Base-by-base conservation (phyloP, 2,888 invertebrate genomes). In the Andrena minutula region DNA sequence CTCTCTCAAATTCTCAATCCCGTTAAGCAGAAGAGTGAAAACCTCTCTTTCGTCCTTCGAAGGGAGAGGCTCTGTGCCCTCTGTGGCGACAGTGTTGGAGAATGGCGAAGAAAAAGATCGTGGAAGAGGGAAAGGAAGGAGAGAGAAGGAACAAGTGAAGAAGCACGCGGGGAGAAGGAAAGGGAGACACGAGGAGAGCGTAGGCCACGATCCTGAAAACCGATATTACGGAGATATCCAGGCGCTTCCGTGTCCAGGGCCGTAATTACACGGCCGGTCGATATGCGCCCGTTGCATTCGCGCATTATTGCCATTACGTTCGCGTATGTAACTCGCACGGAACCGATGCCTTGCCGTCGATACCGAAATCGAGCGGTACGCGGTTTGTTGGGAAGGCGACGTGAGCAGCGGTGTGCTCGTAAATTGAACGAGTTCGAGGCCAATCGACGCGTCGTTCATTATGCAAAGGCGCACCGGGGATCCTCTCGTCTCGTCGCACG, bases 211-310 rank as follows among this genome's bases (percentile, higher is more conserved):
- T 88, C 81, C 79, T 81, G 86, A 85, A 88, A 88, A 85, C 83
- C 69, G 88, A 88, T 88, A 88, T 86, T 76, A 80, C 82, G 66
- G 75, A 69, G 83, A 86, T 84, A 88, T 83, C 82, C 82, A 82
- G 85, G 68, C 76, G 86, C 88, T 88, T 87, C 88, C 88, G 87
- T 87, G 85, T 86, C 84, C 82, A 86, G 79, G 79, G 69, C 77
- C 87, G 88, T 86, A 87, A 88, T 88, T 88, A 88, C 82, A 81
- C 72, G 79, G 69, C 70, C 69, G 75, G 73, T 53, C 72, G 83
- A 82, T 41, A 41, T 77, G 80, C 66, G 79, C 58, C 81, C 80
- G 64, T 81, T 74, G 82, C 84, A 78, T 79, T 82, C 79, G 79
- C 82, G 79, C 86, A 60, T 88, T 85, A 85, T 86, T 82, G 83